Evolutionary conservation across 2,888 invertebrate genomes (phyloP), one percentile per base, ranked within the genome.

Genomic region (Idaea straminata): DNA sequence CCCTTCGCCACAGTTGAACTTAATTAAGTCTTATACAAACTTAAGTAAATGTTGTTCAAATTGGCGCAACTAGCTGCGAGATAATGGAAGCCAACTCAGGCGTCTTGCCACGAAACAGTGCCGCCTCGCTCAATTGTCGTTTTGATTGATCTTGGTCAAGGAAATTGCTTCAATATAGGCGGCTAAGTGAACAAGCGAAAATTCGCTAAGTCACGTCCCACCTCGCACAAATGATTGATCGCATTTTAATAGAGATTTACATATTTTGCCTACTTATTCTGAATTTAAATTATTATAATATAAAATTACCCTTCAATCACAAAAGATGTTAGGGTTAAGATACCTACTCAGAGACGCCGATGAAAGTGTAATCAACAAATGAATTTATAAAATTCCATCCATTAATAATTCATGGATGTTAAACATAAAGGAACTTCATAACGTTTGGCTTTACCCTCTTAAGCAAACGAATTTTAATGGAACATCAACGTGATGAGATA

Each of bases 361-460:
- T 13, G 47, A 47, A 47, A 47, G 47, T 10, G 47, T 47, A 47
- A 47, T 47, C 47, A 36, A 47, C 47, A 47, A 47, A 47, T 47
- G 47, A 47, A 47, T 47, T 47, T 47, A 47, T 47, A 47, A 47
- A 47, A 47, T 47, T 13, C 47, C 47, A 10, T 47, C 10, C 13
- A 47, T 47, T 47, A 47, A 0, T 47, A 7, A 47, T 47, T 47
- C 47, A 47, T 47, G 13, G 13, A 47, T 47, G 47, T 47, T 47
- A 7, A 47, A 47, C 47, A 47, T 47, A 47, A 47, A 47, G 47
- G 47, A 47, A 47, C 47, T 47, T 10, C 47, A 47, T 10, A 47
- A 47, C 47, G 47, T 47, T 47, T 47, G 47, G 47, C 47, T 47
- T 47, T 47, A 47, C 47, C 47, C 47, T 47, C 47, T 47, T 47